Evolutionary conservation across 2,113 vertebrate species (phyloP).

Genomic region (Leucosticte australis): DNA sequence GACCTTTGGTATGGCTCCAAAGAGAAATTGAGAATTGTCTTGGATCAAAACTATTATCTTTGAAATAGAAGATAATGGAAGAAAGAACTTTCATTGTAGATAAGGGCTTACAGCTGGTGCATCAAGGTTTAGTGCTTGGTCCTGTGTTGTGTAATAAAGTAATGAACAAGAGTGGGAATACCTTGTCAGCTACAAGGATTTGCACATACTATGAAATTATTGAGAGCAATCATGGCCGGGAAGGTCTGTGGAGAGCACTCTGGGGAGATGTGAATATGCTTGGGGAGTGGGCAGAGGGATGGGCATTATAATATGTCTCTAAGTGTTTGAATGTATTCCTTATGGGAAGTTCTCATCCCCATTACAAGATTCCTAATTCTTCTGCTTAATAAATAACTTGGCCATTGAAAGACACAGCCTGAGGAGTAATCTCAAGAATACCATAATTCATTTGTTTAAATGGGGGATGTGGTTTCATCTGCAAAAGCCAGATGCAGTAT

Average conservation of each 20-base stretch:
- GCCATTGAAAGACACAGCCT: neutral
- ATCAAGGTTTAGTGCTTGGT: neutral
- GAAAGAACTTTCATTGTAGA: neutral
- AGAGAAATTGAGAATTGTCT: neutral
- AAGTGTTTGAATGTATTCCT: neutral
- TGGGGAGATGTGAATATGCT: neutral
- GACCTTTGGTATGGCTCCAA: neutral
- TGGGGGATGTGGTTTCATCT: neutral
- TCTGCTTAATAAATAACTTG: neutral
- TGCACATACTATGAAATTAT: neutral
- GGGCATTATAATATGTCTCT: neutral
- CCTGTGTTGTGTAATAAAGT: neutral
- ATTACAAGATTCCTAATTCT: neutral
- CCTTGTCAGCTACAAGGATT: neutral
- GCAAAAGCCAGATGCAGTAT: neutral
- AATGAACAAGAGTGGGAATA: neutral
- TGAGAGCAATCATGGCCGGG: rapidly evolving
- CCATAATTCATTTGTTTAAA: neutral
- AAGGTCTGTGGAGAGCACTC: neutral
- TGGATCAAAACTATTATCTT: neutral
- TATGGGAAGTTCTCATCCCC: neutral
- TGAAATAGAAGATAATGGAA: neutral
- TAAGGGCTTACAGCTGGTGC: neutral
- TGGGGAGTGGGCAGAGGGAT: neutral
- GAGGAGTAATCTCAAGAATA: neutral